Base-by-base conservation (phyloP, 1,140 invertebrate species). In the Saccostrea glomerata region DNA sequence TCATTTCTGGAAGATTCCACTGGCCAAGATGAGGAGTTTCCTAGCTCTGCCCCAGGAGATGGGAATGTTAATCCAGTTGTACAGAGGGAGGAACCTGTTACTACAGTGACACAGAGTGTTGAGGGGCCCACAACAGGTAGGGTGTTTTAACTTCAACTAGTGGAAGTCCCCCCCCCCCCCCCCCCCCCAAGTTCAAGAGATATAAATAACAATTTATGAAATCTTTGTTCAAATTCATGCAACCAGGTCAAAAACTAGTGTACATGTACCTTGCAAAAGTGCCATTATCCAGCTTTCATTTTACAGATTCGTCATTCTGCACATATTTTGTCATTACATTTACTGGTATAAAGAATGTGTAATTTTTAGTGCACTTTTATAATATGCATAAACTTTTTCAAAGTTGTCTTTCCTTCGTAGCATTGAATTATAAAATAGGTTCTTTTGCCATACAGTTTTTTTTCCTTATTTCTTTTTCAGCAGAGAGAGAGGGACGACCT, bases 391-490 rank as follows among this genome's bases (percentile, higher is more conserved):
- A 47, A 47, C 1, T 47, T 7, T 47, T 47, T 47, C 47, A 6
- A 47, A 47, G 47, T 6, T 47, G 9, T 36, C 47, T 47, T 47
- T 47, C 47, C 47, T 9, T 47, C 2, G 47, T 47, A 9, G 47
- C 47, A 1, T 47, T 6, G 47, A 47, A 47, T 47, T 47, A 7
- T 47, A 47, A 47, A 47, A 47, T 47, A 47, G 47, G 9, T 47
- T 47, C 47, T 47, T 47, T 47, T 5, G 9, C 9, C 47, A 47
- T 2, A 63, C 58, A 63, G 2, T 63, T 20, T 63, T n/a, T 20
- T 20, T 20, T 20, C 58, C 58, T 63, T n/a, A 20, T 63, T 63
- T 63, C 58, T 77, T 30, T 77, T 77, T 77, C 70, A 77, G 70
- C 23, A 25, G 70, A 77, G 3, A 36, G 9, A 36, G 70, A 77